Evolutionary conservation across 2,797 vertebrate species (phyloP).

Genomic region (Coranthus polyacanthus): DNA sequence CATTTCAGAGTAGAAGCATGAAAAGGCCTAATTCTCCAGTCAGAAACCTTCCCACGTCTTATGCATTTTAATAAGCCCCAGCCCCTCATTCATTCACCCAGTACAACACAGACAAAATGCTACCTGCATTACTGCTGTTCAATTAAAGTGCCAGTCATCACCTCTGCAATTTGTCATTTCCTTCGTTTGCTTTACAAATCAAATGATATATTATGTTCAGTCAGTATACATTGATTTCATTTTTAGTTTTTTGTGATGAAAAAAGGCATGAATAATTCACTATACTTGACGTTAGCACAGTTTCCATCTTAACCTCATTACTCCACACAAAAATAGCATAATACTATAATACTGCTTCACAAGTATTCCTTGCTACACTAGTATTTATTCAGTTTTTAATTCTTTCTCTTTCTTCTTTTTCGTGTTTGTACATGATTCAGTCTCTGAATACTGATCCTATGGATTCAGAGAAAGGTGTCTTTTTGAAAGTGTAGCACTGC

Average conservation of each 20-base stretch:
- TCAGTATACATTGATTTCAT: background rate
- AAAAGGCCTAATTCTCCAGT: too few relatives aligned
- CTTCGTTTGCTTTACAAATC: slow-evolving; percentile 1
- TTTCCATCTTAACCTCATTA: background rate
- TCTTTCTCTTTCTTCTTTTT: too few relatives aligned
- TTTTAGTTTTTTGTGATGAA: too few relatives aligned
- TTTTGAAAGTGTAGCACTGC: too few relatives aligned
- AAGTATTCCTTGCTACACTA: background rate
- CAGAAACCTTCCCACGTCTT: background rate
- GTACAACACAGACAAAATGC: slow-evolving; percentile 13
- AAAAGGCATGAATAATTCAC: background rate
- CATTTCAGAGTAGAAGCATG: too few relatives aligned
- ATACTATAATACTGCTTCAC: background rate
- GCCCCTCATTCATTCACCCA: background rate
- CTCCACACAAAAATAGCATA: background rate
- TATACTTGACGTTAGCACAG: too few relatives aligned
- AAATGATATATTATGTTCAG: slow-evolving; percentile 17
- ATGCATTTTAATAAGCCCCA: slow-evolving; percentile 8
- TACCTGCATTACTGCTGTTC: slow-evolving; percentile 9
- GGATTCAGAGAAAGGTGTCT: too few relatives aligned
- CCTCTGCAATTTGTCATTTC: slow-evolving; percentile 4
- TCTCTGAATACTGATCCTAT: background rate
- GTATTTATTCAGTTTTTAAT: background rate
- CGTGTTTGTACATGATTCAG: background rate
- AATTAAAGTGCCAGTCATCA: slow-evolving; percentile 26